Conservation (phyloP, 1,140 invertebrate genomes). For the Megalopta genalis region DNA sequence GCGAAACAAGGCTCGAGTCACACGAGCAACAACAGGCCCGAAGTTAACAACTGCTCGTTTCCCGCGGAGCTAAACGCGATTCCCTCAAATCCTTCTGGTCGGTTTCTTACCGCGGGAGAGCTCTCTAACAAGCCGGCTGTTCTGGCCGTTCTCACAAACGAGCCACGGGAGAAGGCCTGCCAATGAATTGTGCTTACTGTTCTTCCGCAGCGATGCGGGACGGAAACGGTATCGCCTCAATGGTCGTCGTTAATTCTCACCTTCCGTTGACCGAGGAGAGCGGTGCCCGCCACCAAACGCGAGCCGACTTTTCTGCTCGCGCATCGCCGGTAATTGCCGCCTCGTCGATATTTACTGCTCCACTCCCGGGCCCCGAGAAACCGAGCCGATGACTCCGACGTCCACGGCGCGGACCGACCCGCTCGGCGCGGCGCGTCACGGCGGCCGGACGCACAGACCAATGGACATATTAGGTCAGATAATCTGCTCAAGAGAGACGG, state of each 20-base stretch:
- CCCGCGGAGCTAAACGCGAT: neutral
- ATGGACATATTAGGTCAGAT: constrained; percentile 4
- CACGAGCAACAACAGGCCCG: neutral
- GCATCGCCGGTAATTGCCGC: constrained; percentile 55
- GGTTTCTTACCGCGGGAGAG: constrained; percentile 4
- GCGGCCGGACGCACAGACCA: neutral
- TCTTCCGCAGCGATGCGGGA: constrained; percentile 60
- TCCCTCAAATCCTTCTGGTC: neutral
- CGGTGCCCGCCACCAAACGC: constrained; percentile 33
- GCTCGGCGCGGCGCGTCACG: too few species aligned
- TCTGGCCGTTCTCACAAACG: constrained; percentile 46
- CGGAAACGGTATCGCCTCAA: constrained; percentile 61
- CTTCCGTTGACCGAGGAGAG: constrained; percentile 45
- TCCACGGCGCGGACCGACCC: neutral
- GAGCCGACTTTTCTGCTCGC: constrained; percentile 50
- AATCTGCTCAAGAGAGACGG: neutral
- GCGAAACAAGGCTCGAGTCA: neutral
- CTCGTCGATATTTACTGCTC: constrained; percentile 20
- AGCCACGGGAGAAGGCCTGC: constrained; percentile 5
- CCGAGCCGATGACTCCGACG: neutral
- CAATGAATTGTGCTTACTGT: constrained; percentile 61
- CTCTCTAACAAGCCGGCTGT: constrained; percentile 22
- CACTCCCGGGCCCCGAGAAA: neutral
- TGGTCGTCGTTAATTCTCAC: constrained; percentile 66
- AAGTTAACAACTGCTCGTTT: neutral